Base-by-base conservation (phyloP, 1,140 invertebrate genomes). In the Cyclargus thomasi region DNA sequence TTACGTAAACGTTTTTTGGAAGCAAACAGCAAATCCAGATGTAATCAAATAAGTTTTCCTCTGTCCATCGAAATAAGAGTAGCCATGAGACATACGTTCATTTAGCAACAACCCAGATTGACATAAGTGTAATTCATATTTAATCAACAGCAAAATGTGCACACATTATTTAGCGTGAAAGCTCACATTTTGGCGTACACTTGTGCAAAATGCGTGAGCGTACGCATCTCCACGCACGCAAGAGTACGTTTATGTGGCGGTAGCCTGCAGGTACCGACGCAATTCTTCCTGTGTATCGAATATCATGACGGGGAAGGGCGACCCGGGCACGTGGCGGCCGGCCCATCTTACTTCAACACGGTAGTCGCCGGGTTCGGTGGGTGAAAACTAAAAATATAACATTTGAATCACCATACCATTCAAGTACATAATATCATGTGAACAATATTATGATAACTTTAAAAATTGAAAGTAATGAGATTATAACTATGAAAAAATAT, bases 331-430 rank as follows among this genome's bases (percentile, higher is more conserved):
- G 77, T 99, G 95, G 75, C 99, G 96, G 39, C 97, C 98, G 14
- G 98, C 98, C 99, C 99, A 99, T 86, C 98, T 97, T 2, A 99
- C 97, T 86, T 99, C 97, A 1, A 99, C 97, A 65, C 98, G 93
- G 88, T 99, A 99, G 88, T 99, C 98, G 7, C 99, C 99, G 11
- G 98, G 97, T 89, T 99, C 98, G 17, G 97, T 98, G 62, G 99
- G 99, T 90, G 99, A 98, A 81, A 95, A 97, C 92, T 95, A 88
- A 0, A 80, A 77, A 14, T 3, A 47, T 47, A 8, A 4, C 5
- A 29, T 29, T 29, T 29, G 8, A 29, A 29, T 29, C 29, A 7
- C 29, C 14, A 8, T 47, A 11, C 39, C 10, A 14, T 16, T 8
- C 11, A 47, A 47, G 0, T 11, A 47, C 10, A 16, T 35, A 3